Base-by-base conservation (phyloP, 2,888 invertebrate genomes). In the Seira sanloemensis region DNA sequence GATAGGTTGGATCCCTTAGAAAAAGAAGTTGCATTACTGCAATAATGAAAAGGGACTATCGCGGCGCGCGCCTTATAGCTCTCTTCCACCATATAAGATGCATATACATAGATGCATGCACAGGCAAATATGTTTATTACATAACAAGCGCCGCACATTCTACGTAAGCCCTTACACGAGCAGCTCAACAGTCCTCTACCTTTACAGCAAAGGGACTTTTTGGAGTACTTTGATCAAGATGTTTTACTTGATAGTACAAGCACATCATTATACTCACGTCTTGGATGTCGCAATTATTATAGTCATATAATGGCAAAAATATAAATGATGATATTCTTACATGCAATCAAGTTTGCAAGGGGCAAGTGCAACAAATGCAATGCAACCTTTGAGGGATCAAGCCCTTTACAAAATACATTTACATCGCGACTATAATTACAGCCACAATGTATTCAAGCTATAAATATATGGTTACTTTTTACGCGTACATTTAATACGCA, bases 301-400 rank as follows among this genome's bases (percentile, higher is more conserved):
- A 4, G 37, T 12, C 37, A 37, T 37, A 37, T 37, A 7, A 37
- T 37, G 37, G 37, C 37, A 37, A 12, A 7, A 12, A 37, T 37
- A 12, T n/a, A n/a, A n/a, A n/a, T 37, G 37, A 37, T 37, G 37
- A 37, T 37, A 37, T 37, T n/a, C n/a, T n/a, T 37, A 37, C 37
- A 37, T 37, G 37, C 37, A 37, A 12, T 37, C n/a, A n/a, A 37
- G 37, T 62, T 66, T 83, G 66, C 71, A 78, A 83, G 83, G 83
- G 83, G 78, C 83, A 83, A 83, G 83, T 83, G 78, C 78, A 83
- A 78, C 72, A 21, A 67, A 24, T 19, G 65, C 72, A 79, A 79
- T 72, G 73, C 72, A 79, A 76, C 75, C 65, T 50, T 75, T 46
- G 50, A 50, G 54, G 23, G 68, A 81, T 75, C 58, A 54, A 73